These are phyloP conservation scores for Sclerurus mexicanus DNA, from an alignment of 2,113 vertebrate species.

Conservation along the genomic window DNA sequence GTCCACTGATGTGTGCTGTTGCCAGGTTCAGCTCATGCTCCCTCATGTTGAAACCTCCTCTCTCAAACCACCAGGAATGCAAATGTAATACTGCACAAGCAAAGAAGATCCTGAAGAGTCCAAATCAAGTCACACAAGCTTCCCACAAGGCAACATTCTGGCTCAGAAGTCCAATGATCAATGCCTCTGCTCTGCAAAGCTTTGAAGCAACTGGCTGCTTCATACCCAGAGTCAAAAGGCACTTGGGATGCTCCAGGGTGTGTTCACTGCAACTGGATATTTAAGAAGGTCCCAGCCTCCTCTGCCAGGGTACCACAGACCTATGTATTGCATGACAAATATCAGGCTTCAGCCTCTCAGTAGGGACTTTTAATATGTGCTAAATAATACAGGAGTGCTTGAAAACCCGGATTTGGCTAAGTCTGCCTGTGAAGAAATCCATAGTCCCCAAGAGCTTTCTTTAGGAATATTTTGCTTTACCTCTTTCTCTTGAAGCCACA, in stretches of 20 bases:
- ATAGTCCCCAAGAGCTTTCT: background rate
- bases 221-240: background rate
- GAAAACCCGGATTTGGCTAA: background rate
- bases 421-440: background rate
- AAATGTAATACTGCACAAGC: background rate
- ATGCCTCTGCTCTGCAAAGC: background rate
- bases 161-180: accelerated
- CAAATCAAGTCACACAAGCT: background rate
- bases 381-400: background rate
- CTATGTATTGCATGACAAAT: background rate
- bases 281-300: background rate
- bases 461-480: background rate
- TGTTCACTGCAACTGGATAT: background rate
- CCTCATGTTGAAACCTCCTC: background rate
- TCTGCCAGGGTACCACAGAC: background rate
- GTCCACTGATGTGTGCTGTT: background rate
- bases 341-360: background rate
- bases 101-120: background rate
- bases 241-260: background rate
- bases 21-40: background rate
- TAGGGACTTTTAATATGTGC: background rate
- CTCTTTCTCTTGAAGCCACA: background rate
- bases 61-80: background rate
- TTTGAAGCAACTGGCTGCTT: background rate
- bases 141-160: background rate